Conservation (phyloP, 2,797 vertebrate species). For the Eurystomus glaucurus region DNA sequence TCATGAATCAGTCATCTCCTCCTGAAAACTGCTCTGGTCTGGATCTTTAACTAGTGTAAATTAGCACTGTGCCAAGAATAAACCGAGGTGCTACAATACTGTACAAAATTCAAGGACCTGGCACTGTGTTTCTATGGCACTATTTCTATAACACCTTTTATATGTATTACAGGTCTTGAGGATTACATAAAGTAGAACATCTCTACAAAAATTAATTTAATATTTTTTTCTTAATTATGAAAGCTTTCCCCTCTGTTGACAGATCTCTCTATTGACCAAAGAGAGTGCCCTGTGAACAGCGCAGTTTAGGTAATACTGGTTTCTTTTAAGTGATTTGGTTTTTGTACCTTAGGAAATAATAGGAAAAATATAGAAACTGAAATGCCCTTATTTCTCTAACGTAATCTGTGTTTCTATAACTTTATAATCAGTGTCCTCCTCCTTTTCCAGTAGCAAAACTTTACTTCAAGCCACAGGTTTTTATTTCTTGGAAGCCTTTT, state of each 20-base stretch:
- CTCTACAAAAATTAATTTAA: background rate
- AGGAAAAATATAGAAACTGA: background rate
- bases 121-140: background rate
- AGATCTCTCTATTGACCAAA: background rate
- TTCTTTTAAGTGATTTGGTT: background rate
- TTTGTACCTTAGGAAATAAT: background rate
- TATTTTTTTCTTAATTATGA: background rate
- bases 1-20: constrained; percentile 78
- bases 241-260: background rate
- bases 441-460: background rate
- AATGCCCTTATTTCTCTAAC: background rate
- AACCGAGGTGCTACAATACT: constrained; percentile 18
- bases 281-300: background rate
- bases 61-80: constrained; percentile 65
- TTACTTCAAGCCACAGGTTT: background rate
- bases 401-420: background rate
- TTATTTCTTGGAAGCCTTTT: background rate
- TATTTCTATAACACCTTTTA: background rate
- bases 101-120: background rate
- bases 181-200: background rate
- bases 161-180: background rate
- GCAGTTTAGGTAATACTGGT: background rate
- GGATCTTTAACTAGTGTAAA: constrained; percentile 71
- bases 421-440: background rate
- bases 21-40: constrained; percentile 71